Percentiles rank a stretch among this genome's conserved stretches.
Evolutionary conservation across 2,888 invertebrate species (phyloP).

Genomic region (Blomia tropicalis): DNA sequence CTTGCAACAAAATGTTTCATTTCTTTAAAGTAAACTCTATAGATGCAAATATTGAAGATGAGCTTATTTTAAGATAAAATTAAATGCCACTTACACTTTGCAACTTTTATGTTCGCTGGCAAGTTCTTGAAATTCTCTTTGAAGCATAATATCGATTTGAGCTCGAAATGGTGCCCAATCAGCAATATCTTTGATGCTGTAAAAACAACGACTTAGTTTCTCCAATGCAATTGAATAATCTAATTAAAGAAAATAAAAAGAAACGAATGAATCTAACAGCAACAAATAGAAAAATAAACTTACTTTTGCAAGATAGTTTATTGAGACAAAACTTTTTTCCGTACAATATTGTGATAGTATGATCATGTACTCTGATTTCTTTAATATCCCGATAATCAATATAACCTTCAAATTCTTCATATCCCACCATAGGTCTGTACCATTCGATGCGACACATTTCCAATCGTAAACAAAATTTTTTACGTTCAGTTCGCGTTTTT

Average conservation of each 20-base stretch:
- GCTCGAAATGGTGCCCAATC: slow-evolving; percentile 62
- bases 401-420: slow-evolving; percentile 27
- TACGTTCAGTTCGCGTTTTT: slow-evolving; percentile 57
- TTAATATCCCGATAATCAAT: slow-evolving; percentile 61
- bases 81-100: slow-evolving; percentile 34
- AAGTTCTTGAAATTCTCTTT: slow-evolving; percentile 70
- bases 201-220: slow-evolving; percentile 66
- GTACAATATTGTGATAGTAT: slow-evolving; percentile 76
- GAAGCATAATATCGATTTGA: slow-evolving; percentile 75
- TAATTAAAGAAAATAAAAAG: slow-evolving; percentile 42
- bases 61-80: slow-evolving; percentile 33
- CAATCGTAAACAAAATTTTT: slow-evolving; percentile 61
- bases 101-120: slow-evolving; percentile 42
- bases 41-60: slow-evolving; percentile 18
- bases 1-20: slow-evolving; percentile 72
- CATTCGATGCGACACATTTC: slow-evolving; percentile 73
- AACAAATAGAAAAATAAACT: slow-evolving; percentile 1
- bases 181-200: slow-evolving; percentile 64
- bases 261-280: not conserved
- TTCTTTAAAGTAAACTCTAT: slow-evolving; percentile 60
- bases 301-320: slow-evolving; percentile 68
- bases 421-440: slow-evolving; percentile 36
- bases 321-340: slow-evolving; percentile 77
- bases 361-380: slow-evolving; percentile 62
- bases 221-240: slow-evolving; percentile 73